phyloP scores from a whole-genome alignment of 2,797 vertebrate genomes.

The Danio albolineatus region DNA sequence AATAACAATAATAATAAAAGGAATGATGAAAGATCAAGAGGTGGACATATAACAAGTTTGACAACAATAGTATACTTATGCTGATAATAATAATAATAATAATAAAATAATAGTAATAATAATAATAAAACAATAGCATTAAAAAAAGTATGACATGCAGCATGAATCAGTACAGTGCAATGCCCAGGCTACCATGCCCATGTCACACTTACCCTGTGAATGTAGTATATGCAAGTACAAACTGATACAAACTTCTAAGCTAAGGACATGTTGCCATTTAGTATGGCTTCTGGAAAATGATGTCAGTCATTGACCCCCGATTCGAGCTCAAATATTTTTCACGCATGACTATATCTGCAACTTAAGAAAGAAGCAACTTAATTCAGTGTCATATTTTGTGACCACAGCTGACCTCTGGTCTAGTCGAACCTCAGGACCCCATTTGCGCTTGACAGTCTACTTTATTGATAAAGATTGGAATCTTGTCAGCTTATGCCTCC shows the following conservation, averaged over 20 bases:
- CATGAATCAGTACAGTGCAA: too few relatives aligned
- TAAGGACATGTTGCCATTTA: slow-evolving; percentile 31
- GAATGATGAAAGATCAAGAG: too few relatives aligned
- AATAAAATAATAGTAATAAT: too few relatives aligned
- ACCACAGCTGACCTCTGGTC: slow-evolving; percentile 6
- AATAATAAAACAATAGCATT: too few relatives aligned
- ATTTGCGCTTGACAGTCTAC: slow-evolving; percentile 12
- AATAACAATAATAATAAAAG: too few relatives aligned
- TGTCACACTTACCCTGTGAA: too few relatives aligned
- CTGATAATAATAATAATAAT: too few relatives aligned
- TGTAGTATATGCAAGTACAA: too few relatives aligned
- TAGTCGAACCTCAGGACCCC: not conserved
- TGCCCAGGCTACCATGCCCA: too few relatives aligned
- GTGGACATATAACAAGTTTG: too few relatives aligned
- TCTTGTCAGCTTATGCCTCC: slow-evolving; percentile 1
- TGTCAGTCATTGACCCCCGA: slow-evolving; percentile 9
- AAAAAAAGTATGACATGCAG: too few relatives aligned
- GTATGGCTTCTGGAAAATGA: slow-evolving; percentile 24
- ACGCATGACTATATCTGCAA: not conserved
- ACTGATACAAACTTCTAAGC: slow-evolving; percentile 31
- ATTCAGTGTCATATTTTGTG: slow-evolving; percentile 11
- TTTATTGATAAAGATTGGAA: slow-evolving; percentile 23
- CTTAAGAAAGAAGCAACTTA: slow-evolving; percentile 1
- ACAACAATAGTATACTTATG: too few relatives aligned
- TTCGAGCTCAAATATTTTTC: slow-evolving; percentile 23